Evolutionary conservation across 2,888 invertebrate species (phyloP), one percentile per base, ranked within the genome.

Genomic region (Pammene aurita): DNA sequence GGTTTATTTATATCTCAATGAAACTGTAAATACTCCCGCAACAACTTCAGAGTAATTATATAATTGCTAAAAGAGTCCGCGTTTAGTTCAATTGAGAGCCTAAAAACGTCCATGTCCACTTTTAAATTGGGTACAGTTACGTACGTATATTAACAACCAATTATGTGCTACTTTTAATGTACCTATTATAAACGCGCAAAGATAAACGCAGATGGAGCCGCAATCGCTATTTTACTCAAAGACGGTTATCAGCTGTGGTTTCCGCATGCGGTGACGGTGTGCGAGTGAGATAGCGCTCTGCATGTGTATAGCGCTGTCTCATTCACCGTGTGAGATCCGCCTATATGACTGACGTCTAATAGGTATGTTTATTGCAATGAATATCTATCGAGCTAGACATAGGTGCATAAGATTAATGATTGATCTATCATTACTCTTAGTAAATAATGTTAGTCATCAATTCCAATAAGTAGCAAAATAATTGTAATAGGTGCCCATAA

Each of bases 51-150:
- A 4, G 57, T 42, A 57, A 57, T 57, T 57, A 42, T 41, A 41
- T 57, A 57, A 57, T 57, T 41, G 57, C 5, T 13, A 18, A 42
- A 41, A 41, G 56, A 41, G 41, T 14, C 57, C 18, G 41, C 57
- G 18, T 10, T 16, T 38, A 1, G 7, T 2, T 11, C 16, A 18
- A 57, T 35, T n/a, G 14, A 55, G 4, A 0, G 13, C 54, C n/a
- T 34, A 35, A 55, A 38, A 55, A 16, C 16, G 9, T 16, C 50
- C 50, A 50, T 16, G 42, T 7, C 11, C 10, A 42, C 13, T 42
- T 42, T 42, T 42, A 11, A 42, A 42, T 11, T 42, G 42, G 11
- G 13, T 13, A n/a, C 9, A 38, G 0, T 38, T 1, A 38, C 9
- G 7, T 9, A n/a, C 38, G 7, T 38, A 9, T 38, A 9, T 38